phyloP scores from a whole-genome alignment of 2,113 vertebrate species.

The Cyphomyrus plagiostoma region DNA sequence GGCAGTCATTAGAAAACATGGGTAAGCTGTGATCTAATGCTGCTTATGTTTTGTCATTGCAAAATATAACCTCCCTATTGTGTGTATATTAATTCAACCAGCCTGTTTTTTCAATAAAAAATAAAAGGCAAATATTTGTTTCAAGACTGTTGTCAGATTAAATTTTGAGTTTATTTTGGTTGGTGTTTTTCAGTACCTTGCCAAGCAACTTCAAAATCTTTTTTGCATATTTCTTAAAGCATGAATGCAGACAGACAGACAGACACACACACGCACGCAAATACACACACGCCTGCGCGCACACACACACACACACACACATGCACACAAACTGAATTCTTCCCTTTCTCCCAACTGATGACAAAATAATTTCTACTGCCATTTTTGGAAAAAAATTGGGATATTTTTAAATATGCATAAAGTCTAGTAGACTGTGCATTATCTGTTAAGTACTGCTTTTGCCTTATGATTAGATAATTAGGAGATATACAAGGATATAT shows the following conservation, averaged over 20 bases:
- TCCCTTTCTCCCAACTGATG: background rate
- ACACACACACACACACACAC: background rate
- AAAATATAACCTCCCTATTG: conserved; percentile 23
- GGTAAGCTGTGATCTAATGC: conserved; percentile 19
- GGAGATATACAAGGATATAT: background rate
- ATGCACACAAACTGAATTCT: background rate
- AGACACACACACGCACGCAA: background rate
- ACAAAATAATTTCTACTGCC: background rate
- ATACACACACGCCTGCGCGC: background rate
- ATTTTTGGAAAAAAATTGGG: background rate
- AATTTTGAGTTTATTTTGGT: background rate
- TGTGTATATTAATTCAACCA: conserved; percentile 31
- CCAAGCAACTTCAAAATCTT: background rate
- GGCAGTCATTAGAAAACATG: conserved; percentile 6
- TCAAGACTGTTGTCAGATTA: background rate
- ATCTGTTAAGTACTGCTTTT: background rate
- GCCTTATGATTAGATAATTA: background rate
- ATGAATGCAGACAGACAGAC: background rate
- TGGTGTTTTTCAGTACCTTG: background rate
- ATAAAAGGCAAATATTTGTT: background rate
- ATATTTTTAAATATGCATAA: background rate
- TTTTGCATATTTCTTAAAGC: background rate
- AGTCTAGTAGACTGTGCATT: background rate
- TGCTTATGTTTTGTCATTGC: conserved; percentile 31
- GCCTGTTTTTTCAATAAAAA: background rate